Percentiles rank a stretch among this genome's conserved stretches.
phyloP scores from a whole-genome alignment of 1,140 invertebrate species.

The Trissolcus basalis region DNA sequence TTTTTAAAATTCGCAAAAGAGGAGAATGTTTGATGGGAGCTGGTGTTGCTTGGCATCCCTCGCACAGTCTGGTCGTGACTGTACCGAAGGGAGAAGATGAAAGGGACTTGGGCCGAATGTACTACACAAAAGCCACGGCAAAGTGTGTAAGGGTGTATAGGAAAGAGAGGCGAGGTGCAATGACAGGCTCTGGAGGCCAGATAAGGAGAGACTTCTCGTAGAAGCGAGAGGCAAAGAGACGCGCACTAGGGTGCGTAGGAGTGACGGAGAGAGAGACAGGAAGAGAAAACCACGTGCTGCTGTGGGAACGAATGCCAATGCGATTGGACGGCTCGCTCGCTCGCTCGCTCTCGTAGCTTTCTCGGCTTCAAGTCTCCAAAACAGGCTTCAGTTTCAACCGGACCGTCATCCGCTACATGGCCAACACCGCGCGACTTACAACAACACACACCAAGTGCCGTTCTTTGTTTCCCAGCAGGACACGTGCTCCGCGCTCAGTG shows the following conservation, averaged over 20 bases:
- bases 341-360: conserved; percentile 41
- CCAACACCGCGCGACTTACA: conserved; percentile 9
- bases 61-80: no score
- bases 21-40: no score
- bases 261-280: conserved; percentile 37
- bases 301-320: conserved; percentile 73
- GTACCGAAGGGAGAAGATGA: no score
- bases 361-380: conserved; percentile 50
- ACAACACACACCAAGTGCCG: conserved; percentile 4
- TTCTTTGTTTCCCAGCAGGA: conserved; percentile 2
- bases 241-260: conserved; percentile 33
- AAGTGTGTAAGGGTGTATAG: not conserved
- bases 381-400: conserved; percentile 71
- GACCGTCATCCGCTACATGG: conserved; percentile 73
- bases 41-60: no score
- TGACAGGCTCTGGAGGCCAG: no score
- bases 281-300: conserved; percentile 67
- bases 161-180: not conserved
- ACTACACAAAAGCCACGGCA: not conserved
- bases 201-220: not conserved
- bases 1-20: no score
- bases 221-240: conserved; percentile 11
- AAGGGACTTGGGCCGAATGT: not conserved
- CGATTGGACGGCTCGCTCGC: conserved; percentile 52
- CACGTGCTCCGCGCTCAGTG: no score